These are phyloP conservation scores for Lophius piscatorius DNA, from an alignment of 2,113 vertebrate genomes.

Conservation along the genomic window DNA sequence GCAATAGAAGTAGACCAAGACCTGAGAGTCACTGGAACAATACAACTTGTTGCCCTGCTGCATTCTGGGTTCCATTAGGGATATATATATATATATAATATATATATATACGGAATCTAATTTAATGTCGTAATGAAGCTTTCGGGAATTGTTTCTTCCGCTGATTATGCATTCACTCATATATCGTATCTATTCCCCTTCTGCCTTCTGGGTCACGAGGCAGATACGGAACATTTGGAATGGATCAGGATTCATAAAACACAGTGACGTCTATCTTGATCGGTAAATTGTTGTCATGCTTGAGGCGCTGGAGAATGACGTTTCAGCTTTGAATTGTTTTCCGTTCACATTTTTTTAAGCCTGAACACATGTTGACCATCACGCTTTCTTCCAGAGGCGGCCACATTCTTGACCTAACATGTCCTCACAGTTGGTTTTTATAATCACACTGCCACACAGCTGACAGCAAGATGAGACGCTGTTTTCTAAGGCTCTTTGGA, in stretches of 20 bases:
- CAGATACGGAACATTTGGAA: constrained; percentile 62
- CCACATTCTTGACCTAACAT: constrained; percentile 75
- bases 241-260: constrained; percentile 64
- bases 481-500: constrained; percentile 15
- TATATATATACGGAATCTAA: constrained; percentile 42
- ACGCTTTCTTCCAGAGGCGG: constrained; percentile 55
- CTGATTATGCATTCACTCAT: neutral
- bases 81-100: constrained; percentile 30
- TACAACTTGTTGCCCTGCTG: constrained; percentile 25
- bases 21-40: constrained; percentile 22
- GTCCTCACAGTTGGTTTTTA: constrained; percentile 74
- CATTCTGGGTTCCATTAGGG: constrained; percentile 30
- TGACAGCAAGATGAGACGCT: constrained; percentile 60
- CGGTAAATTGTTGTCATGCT: constrained; percentile 65
- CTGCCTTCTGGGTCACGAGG: constrained; percentile 38
- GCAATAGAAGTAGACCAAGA: constrained; percentile 23
- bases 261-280: constrained; percentile 56
- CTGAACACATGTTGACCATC: constrained; percentile 75
- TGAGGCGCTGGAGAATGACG: constrained; percentile 38
- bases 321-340: constrained; percentile 51
- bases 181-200: too few relatives aligned
- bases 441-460: constrained; percentile 66
- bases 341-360: constrained; percentile 1
- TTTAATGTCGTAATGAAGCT: constrained; percentile 12
- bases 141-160: constrained; percentile 1